Percentiles rank a stretch among this genome's conserved stretches.
Evolutionary conservation across 2,797 vertebrate genomes (phyloP).

Genomic region (Coregonus ussuriensis): DNA sequence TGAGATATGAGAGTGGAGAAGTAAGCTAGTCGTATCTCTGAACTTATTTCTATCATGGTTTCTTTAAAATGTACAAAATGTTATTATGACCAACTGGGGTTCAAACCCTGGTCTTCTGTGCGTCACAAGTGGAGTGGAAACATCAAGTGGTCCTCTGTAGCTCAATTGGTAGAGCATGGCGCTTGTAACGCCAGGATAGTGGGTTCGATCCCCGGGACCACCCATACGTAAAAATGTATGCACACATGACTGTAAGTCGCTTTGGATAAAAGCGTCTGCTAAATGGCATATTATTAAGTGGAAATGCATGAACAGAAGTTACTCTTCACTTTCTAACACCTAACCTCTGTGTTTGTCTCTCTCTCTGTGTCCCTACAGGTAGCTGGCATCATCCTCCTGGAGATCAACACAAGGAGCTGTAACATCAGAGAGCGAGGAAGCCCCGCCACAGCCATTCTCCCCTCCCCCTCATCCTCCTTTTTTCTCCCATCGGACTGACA

Average conservation of each 20-base stretch:
- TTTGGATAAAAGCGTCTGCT: too few species aligned
- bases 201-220: too few species aligned
- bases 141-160: not conserved
- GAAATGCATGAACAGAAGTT: not conserved
- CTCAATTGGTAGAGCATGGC: too few species aligned
- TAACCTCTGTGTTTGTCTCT: constrained; percentile 13
- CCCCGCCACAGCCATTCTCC: not conserved
- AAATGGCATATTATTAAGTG: too few species aligned
- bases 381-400: constrained; percentile 49
- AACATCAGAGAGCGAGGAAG: constrained; percentile 1
- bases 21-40: not conserved
- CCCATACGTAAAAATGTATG: too few species aligned
- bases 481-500: constrained; percentile 41
- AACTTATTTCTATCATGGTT: not conserved
- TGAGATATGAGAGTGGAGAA: not conserved
- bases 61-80: not conserved
- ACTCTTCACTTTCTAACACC: constrained; percentile 13
- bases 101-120: not conserved
- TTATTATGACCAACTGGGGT: not conserved
- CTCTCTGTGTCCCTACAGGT: constrained; percentile 52
- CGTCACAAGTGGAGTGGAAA: not conserved
- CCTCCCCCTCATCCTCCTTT: constrained; percentile 27
- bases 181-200: too few species aligned
- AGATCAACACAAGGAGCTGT: constrained; percentile 9
- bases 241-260: too few species aligned